Evolutionary conservation across 2,888 invertebrate species (phyloP).

Genomic region (Hofmannophila pseudospretella): DNA sequence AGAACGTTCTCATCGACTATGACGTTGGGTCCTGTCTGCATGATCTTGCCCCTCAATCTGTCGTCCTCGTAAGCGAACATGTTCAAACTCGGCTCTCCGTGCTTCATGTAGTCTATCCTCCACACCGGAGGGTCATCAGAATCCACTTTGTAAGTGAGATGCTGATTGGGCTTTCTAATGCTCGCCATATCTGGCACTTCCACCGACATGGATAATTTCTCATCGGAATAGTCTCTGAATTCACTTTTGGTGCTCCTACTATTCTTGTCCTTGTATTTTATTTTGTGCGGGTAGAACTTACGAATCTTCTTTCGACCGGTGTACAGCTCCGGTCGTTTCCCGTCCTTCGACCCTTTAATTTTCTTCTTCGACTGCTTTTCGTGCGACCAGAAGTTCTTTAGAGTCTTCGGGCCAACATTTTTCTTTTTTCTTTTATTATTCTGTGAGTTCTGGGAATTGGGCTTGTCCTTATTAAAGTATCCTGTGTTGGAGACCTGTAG

Average conservation of each 20-base stretch:
- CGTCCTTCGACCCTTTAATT: slow-evolving; percentile 20
- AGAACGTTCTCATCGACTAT: slow-evolving; percentile 34
- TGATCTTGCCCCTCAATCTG: slow-evolving; percentile 39
- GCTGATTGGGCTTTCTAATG: slow-evolving; percentile 32
- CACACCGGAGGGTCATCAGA: slow-evolving; percentile 46
- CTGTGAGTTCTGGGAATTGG: too few relatives aligned
- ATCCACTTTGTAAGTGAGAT: slow-evolving; percentile 35
- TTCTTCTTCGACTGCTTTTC: slow-evolving; percentile 22
- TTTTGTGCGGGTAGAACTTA: slow-evolving; percentile 65
- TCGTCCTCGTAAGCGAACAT: slow-evolving; percentile 36
- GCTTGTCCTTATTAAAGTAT: slow-evolving; percentile 14
- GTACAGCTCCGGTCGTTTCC: slow-evolving; percentile 27
- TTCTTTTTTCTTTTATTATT: slow-evolving; percentile 5
- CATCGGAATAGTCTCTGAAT: slow-evolving; percentile 42
- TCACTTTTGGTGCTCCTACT: slow-evolving; percentile 24
- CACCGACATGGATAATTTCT: slow-evolving; percentile 55
- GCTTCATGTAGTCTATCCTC: slow-evolving; percentile 65
- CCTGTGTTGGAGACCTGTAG: slow-evolving; percentile 36
- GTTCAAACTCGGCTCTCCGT: slow-evolving; percentile 52
- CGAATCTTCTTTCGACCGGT: slow-evolving; percentile 48
- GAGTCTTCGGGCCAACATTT: slow-evolving; percentile 13
- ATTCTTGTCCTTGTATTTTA: slow-evolving; percentile 55
- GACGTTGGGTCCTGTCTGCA: slow-evolving; percentile 40
- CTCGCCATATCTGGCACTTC: slow-evolving; percentile 39
- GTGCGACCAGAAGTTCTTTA: slow-evolving; percentile 21